These are phyloP conservation scores for Polymixis lichenea DNA, from an alignment of 2,888 invertebrate species.

Conservation along the genomic window DNA sequence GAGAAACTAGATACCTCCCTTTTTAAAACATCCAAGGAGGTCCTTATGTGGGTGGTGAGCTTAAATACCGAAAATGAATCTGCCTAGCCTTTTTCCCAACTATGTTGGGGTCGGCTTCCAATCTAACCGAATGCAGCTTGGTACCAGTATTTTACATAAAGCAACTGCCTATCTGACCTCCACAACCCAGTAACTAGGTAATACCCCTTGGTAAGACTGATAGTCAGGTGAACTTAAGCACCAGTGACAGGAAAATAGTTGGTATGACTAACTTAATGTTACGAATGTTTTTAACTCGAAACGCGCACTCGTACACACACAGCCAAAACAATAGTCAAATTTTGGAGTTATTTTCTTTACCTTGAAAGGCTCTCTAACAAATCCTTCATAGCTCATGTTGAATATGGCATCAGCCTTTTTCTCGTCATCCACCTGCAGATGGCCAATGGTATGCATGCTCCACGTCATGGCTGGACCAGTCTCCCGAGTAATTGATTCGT, in stretches of 20 bases:
- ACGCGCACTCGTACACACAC: not conserved
- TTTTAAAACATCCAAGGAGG: not conserved
- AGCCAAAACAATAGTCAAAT: not conserved
- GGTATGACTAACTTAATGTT: not conserved
- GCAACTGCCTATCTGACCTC: no score
- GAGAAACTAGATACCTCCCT: not conserved
- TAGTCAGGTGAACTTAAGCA: no score
- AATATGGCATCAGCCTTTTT: conserved; percentile 86
- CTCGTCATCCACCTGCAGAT: conserved; percentile 83
- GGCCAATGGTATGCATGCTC: conserved; percentile 91
- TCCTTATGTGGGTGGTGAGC: not conserved
- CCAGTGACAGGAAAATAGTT: not conserved
- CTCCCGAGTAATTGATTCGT: conserved; percentile 89
- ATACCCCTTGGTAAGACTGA: no score
- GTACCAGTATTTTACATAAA: no score
- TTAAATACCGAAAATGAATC: not conserved
- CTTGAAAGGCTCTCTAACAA: conserved; percentile 91
- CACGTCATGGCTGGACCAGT: conserved; percentile 92
- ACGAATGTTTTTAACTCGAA: not conserved
- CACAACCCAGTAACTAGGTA: no score
- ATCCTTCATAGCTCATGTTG: conserved; percentile 87
- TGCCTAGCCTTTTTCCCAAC: no score
- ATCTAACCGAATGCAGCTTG: no score
- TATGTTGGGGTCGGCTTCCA: no score
- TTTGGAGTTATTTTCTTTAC: conserved; percentile 68